These are phyloP conservation scores for Labia minor DNA, from an alignment of 2,888 invertebrate species.

Conservation along the genomic window DNA sequence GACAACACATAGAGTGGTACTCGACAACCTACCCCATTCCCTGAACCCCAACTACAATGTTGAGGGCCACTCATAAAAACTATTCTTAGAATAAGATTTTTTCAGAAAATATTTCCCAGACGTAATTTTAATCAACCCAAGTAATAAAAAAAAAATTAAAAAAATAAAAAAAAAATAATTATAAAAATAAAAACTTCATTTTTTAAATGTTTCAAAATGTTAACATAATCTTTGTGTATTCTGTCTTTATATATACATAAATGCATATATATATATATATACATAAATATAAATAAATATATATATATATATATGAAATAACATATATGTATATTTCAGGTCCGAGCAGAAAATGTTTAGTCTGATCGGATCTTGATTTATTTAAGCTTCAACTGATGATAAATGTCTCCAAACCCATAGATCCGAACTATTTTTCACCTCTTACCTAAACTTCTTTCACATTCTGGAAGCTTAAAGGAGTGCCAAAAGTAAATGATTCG, in stretches of 20 bases:
- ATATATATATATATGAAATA: background rate
- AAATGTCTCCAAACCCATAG: background rate
- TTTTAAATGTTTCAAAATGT: constrained; percentile 7
- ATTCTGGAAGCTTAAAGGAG: background rate
- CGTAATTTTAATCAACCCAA: background rate
- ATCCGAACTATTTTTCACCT: background rate
- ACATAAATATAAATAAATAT: background rate
- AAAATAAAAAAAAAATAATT: background rate
- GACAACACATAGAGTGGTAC: background rate
- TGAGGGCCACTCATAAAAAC: background rate
- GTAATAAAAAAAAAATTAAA: background rate
- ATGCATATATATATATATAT: background rate
- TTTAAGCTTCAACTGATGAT: constrained; percentile 8
- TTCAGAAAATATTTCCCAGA: constrained; percentile 7
- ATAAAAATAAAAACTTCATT: background rate
- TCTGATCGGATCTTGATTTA: background rate
- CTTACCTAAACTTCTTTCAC: background rate
- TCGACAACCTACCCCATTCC: background rate
- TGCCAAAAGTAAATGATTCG: background rate
- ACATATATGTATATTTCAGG: background rate
- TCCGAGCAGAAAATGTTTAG: background rate
- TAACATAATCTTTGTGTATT: constrained; percentile 4
- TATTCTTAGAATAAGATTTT: constrained; percentile 13
- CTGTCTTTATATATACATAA: background rate
- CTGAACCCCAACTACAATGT: background rate